Percentiles rank a stretch among this genome's conserved stretches.
These are phyloP conservation scores for Sebastes fasciatus DNA, from an alignment of 2,113 vertebrate genomes.

Conservation along the genomic window DNA sequence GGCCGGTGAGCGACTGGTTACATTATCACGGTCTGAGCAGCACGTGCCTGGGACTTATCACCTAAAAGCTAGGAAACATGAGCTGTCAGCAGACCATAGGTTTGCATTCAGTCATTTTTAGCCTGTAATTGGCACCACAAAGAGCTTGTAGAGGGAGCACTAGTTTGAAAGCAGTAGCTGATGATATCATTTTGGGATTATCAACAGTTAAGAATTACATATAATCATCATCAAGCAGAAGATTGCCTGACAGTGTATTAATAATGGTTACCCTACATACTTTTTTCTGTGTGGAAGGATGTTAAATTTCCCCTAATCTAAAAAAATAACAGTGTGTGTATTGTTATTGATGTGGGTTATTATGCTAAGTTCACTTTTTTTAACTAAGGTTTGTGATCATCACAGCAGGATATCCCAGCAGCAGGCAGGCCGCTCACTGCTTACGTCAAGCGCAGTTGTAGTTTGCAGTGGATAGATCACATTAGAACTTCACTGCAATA, in stretches of 20 bases:
- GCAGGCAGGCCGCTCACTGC: conserved; percentile 34
- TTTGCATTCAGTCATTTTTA: conserved; percentile 55
- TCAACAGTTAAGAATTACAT: conserved; percentile 19
- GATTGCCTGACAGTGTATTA: background rate
- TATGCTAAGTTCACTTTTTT: conserved; percentile 18
- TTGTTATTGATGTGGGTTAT: conserved; percentile 22
- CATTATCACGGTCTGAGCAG: conserved; percentile 51
- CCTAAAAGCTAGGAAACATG: conserved; percentile 61
- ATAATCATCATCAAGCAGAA: conserved; percentile 27
- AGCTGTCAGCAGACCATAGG: conserved; percentile 53
- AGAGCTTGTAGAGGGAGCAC: conserved; percentile 22
- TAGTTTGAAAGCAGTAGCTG: conserved; percentile 20
- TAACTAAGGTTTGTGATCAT: conserved; percentile 44
- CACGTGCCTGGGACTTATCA: conserved; percentile 49
- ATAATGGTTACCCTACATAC: background rate
- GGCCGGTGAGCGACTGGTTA: conserved; percentile 27
- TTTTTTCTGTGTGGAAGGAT: conserved; percentile 11
- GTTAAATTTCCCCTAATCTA: background rate
- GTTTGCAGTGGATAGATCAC: conserved; percentile 69
- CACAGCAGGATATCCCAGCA: conserved; percentile 40
- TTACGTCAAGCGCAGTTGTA: conserved; percentile 27
- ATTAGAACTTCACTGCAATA: conserved; percentile 75
- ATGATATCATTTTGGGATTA: conserved; percentile 34
- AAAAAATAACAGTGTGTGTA: background rate
- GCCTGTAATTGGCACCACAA: conserved; percentile 47